These are phyloP conservation scores for Rotaria socialis DNA, from an alignment of 2,888 invertebrate genomes.

Conservation along the genomic window DNA sequence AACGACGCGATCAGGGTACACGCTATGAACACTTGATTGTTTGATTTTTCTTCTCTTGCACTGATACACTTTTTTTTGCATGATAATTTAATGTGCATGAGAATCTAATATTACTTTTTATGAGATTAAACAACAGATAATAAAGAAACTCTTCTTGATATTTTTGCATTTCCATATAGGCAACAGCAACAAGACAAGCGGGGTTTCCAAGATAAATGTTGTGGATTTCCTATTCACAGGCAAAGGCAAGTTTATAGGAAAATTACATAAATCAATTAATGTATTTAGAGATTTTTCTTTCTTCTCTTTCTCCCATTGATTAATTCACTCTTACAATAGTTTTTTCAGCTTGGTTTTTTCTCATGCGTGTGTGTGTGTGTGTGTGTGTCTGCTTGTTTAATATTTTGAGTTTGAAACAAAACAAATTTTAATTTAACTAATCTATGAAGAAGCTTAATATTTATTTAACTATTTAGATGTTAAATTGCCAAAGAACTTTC, in stretches of 20 bases:
- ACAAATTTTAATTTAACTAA: no score
- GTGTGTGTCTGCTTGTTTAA: no score
- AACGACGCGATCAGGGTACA: neutral
- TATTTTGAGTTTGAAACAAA: no score
- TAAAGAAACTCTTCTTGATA: neutral
- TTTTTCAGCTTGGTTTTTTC: no score
- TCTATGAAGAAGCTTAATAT: no score
- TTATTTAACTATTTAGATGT: neutral
- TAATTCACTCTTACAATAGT: neutral
- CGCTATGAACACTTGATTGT: neutral
- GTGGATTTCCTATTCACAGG: neutral
- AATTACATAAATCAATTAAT: neutral
- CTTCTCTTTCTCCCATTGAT: neutral
- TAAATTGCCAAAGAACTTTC: neutral
- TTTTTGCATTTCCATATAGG: neutral
- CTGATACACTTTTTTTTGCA: neutral
- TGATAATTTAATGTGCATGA: neutral
- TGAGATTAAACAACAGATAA: neutral
- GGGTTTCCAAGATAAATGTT: constrained; percentile 13
- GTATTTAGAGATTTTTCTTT: neutral
- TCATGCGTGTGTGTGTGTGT: no score
- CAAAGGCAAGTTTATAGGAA: neutral
- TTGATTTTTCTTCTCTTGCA: neutral
- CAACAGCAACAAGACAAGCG: neutral
- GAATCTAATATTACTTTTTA: neutral